Conservation (phyloP, 2,888 invertebrate genomes). For the Apodemia mormo region DNA sequence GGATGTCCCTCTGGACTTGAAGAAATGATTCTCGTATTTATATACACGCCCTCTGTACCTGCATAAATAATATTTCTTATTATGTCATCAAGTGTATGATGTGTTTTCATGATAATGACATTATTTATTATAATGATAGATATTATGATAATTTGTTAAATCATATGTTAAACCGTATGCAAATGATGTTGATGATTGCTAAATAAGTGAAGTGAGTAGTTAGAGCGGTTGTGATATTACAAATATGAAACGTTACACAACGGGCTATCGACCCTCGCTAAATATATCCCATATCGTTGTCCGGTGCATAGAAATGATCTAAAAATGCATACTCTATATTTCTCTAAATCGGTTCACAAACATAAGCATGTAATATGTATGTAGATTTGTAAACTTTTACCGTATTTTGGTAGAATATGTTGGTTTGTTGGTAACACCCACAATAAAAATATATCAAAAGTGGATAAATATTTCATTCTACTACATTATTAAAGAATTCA, state of each 20-base stretch:
- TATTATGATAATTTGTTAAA: conserved; percentile 36
- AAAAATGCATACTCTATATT: conserved; percentile 71
- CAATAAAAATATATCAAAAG: too few relatives aligned
- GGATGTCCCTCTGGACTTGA: conserved; percentile 73
- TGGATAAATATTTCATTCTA: too few relatives aligned
- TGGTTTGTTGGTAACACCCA: too few relatives aligned
- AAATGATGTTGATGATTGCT: conserved; percentile 31
- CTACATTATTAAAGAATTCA: too few relatives aligned
- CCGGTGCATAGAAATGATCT: conserved; percentile 58
- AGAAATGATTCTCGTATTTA: conserved; percentile 81
- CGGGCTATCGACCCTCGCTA: conserved; percentile 68
- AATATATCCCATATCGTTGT: conserved; percentile 61
- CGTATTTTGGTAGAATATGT: too few relatives aligned
- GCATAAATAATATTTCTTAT: conserved; percentile 68
- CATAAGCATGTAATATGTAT: too few relatives aligned
- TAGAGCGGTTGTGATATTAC: not conserved
- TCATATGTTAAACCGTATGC: not conserved
- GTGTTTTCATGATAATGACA: conserved; percentile 34
- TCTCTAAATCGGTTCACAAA: conserved; percentile 34
- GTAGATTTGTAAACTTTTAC: too few relatives aligned
- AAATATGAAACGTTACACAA: conserved; percentile 51
- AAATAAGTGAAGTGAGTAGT: conserved; percentile 29
- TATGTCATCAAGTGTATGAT: conserved; percentile 43
- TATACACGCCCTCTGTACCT: conserved; percentile 80
- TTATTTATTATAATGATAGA: conserved; percentile 19